A percentile compares a stretch with the other conserved stretches of the same genome.
Evolutionary conservation across 1,140 invertebrate species (phyloP).

Genomic region (Bacillus rossius): DNA sequence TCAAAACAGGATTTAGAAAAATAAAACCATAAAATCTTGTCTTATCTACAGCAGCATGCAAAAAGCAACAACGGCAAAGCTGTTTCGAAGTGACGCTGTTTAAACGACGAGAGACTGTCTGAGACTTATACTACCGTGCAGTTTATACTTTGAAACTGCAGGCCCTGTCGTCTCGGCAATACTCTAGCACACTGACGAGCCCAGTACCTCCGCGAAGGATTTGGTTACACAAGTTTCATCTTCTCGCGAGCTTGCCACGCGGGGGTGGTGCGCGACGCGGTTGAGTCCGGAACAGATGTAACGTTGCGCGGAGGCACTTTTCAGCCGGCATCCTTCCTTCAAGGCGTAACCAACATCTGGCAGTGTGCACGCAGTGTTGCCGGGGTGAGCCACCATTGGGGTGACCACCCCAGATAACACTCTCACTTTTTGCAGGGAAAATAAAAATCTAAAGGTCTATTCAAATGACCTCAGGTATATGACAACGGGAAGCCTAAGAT

Average conservation of each 20-base stretch:
- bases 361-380: neutral
- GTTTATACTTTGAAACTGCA: constrained; percentile 13
- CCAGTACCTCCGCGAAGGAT: neutral
- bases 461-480: no score
- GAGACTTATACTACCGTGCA: constrained; percentile 26
- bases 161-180: constrained; percentile 23
- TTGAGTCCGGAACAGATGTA: neutral
- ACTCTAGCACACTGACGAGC: constrained; percentile 18
- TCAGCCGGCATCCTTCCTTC: neutral
- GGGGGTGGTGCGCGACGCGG: neutral
- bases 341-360: constrained; percentile 6
- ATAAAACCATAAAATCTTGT: no score
- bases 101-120: constrained; percentile 21
- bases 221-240: constrained; percentile 4
- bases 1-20: no score
- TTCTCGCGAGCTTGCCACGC: no score
- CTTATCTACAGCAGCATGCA: no score
- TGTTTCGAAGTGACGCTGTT: no score
- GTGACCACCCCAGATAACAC: no score
- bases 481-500: no score
- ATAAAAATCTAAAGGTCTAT: no score
- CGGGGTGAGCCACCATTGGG: no score
- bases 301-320: neutral
- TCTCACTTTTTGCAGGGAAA: no score
- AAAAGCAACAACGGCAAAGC: no score